Conservation (phyloP, 2,888 invertebrate genomes). For the Deilephila elpenor region DNA sequence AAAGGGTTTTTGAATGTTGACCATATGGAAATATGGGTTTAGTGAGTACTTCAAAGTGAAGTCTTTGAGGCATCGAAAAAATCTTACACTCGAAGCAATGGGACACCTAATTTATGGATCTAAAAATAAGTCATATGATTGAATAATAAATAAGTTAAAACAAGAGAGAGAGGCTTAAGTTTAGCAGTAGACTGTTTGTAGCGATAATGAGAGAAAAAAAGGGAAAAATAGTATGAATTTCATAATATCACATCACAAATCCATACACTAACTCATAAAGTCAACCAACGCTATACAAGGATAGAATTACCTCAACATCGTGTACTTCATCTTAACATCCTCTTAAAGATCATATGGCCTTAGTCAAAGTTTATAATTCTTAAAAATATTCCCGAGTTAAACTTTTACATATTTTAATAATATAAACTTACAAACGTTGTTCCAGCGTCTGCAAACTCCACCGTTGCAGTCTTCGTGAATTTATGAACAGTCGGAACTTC, state of each 20-base stretch:
- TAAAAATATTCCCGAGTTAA: constrained; percentile 10
- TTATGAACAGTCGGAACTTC: constrained; percentile 70
- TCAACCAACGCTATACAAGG: background rate
- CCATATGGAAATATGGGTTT: background rate
- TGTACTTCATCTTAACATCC: background rate
- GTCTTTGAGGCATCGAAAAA: background rate
- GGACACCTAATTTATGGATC: too few species aligned
- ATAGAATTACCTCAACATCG: background rate
- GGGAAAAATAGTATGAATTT: too few species aligned
- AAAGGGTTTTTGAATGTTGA: background rate
- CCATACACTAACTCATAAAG: too few species aligned
- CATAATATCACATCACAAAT: too few species aligned
- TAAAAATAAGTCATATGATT: too few species aligned
- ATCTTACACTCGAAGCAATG: too few species aligned
- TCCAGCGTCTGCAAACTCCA: constrained; percentile 48
- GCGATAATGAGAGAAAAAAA: too few species aligned
- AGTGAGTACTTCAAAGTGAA: background rate
- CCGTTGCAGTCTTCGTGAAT: constrained; percentile 42
- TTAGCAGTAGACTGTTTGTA: too few species aligned
- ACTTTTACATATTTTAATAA: constrained; percentile 22
- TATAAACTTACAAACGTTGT: constrained; percentile 20
- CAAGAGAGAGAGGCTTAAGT: too few species aligned
- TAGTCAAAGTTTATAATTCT: constrained; percentile 12
- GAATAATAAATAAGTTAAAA: too few species aligned
- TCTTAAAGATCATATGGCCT: constrained; percentile 1